Evolutionary conservation across 2,888 invertebrate species (phyloP), one percentile per base, ranked within the genome.

Genomic region (Siphlonurus alternatus): DNA sequence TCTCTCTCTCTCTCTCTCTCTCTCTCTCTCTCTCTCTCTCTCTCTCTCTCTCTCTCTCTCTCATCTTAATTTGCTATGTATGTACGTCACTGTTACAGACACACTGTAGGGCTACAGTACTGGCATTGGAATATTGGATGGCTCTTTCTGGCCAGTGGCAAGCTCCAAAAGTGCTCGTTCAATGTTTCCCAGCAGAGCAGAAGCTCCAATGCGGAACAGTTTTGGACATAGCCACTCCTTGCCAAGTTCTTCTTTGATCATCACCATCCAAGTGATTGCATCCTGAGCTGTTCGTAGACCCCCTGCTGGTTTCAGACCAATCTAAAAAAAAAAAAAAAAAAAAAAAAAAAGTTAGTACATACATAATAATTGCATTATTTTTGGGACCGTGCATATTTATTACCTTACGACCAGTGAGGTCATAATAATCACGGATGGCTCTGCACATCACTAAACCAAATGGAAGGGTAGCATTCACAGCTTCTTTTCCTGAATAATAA

Each of bases 301-400:
- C 19, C 99, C 99, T 22, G 99, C 99, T 22, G 99, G 96, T 77
- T 99, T 99, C 65, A 99, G 82, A 1, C 99, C 99, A 67, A 98
- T 87, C 91, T 92, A 72, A 59, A 73, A 71, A 69, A 65, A 67
- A 65, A 67, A 66, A 62, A 24, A 62, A 25, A 1, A 19, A 1
- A 62, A 19, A n/a, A n/a, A n/a, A n/a, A n/a, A n/a, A n/a, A n/a
- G n/a, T n/a, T n/a, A 2, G 20, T 22, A 2, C 3, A 25, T 23
- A 19, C 1, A 63, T 25, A 62, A 25, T 18, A 1, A 24, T 2
- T 20, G 1, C 2, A 38, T 18, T 3, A n/a, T 20, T 22, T 18
- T 61, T 23, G 23, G n/a, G 23, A 19, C 51, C 62, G 61, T 53
- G 7, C 63, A 25, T 63, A 62, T 53, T 64, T 62, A 62, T 67